These are phyloP conservation scores for Diceros bicornis DNA, from an alignment of 2,797 vertebrate species.

Conservation along the genomic window DNA sequence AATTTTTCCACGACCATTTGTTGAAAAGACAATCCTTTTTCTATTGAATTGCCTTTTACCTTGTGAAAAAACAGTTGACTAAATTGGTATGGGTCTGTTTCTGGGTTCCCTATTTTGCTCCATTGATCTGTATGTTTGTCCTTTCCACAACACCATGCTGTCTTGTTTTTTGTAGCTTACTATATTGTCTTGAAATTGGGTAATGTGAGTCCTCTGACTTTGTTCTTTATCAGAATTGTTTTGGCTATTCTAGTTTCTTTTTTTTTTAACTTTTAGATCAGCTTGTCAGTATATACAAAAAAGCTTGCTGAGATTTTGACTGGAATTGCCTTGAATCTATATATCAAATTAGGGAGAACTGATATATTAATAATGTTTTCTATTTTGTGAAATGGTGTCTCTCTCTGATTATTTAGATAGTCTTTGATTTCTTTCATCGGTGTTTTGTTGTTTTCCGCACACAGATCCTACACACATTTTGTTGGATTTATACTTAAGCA, in stretches of 20 bases:
- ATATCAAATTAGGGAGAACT: background rate
- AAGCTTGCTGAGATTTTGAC: background rate
- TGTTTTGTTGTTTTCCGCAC: background rate
- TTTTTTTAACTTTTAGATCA: constrained; percentile 19
- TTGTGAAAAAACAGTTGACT: constrained; percentile 44
- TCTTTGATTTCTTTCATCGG: constrained; percentile 23
- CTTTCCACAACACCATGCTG: background rate
- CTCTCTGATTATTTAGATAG: background rate
- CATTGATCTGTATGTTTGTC: background rate
- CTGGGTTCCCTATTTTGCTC: background rate
- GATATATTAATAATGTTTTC: background rate
- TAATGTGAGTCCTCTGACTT: background rate
- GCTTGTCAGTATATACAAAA: background rate
- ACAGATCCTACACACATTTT: constrained; percentile 14
- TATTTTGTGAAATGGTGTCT: background rate
- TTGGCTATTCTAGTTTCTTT: background rate
- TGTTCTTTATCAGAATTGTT: background rate
- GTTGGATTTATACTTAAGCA: background rate
- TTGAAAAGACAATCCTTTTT: constrained; percentile 1
- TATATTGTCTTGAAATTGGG: constrained; percentile 26
- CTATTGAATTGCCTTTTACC: background rate
- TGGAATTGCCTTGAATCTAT: constrained; percentile 8
- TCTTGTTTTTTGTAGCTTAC: constrained; percentile 3
- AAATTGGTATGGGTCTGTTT: background rate
- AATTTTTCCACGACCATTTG: constrained; percentile 1